Conservation (phyloP, 2,888 invertebrate species). For the Thecocarcelia acutangulata region DNA sequence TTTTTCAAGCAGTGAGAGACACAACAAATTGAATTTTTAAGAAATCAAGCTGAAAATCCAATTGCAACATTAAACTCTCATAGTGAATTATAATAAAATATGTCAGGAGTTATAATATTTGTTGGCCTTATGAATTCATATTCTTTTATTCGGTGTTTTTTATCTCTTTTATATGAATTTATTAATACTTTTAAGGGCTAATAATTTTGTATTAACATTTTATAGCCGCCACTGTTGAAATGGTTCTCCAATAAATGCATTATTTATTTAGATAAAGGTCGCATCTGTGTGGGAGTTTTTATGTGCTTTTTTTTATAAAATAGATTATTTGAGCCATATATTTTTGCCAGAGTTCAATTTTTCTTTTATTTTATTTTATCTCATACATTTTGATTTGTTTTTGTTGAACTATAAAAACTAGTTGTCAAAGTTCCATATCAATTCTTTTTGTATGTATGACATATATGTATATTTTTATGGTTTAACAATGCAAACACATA, state of each 20-base stretch:
- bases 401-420: conserved; percentile 54
- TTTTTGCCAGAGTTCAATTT: conserved; percentile 11
- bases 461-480: conserved; percentile 39
- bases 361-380: conserved; percentile 46
- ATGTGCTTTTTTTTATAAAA: background rate
- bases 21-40: background rate
- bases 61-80: too few relatives aligned
- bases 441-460: conserved; percentile 43
- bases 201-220: too few relatives aligned
- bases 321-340: conserved; percentile 19
- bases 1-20: background rate
- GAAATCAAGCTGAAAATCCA: too few relatives aligned
- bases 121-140: too few relatives aligned
- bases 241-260: conserved; percentile 9
- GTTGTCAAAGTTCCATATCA: conserved; percentile 59
- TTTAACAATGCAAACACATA: conserved; percentile 25
- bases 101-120: too few relatives aligned
- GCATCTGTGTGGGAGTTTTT: conserved; percentile 31
- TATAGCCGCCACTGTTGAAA: background rate
- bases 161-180: too few relatives aligned
- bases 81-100: too few relatives aligned
- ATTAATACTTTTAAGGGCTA: too few relatives aligned
- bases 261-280: conserved; percentile 45
- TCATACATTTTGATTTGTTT: conserved; percentile 57
- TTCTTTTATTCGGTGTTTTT: too few relatives aligned